Evolutionary conservation across 2,113 vertebrate species (phyloP), one percentile per base, ranked within the genome.

Genomic region (Passer domesticus): DNA sequence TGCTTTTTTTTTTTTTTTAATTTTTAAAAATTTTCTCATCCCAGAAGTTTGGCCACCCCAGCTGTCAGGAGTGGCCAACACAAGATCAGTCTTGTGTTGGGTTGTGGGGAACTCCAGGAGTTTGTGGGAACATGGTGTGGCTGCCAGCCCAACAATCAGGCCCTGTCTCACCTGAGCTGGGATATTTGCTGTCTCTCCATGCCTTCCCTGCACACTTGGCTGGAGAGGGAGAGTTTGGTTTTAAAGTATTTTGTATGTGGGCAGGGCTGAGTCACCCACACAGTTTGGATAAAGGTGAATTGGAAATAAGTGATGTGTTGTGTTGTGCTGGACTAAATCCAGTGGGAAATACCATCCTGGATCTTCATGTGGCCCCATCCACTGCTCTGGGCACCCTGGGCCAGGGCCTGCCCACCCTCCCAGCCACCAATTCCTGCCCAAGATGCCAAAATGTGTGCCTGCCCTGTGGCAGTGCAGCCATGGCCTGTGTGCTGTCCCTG

Each of bases 41-140:
- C 5, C 10, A 33, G 47, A n/a, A 19, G 4, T 24, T 33, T 77
- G 41, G 49, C 15, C n/a, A 35, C 8, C 2, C 10, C 59, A 44
- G 30, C 27, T 73, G 41, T 47, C 30, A 47, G 46, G 9, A 47
- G 13, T 49, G 24, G 39, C 64, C 63, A 60, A n/a, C n/a, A n/a
- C n/a, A n/a, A 27, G 79, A 11, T 23, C 0, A 4, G 33, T 20
- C 11, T 7, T 82, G 24, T 58, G 24, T 28, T 41, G 58, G 52
- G 8, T 33, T 9, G 6, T 24, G 56, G 67, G 58, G 47, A 55
- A 35, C 35, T 30, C 47, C 33, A 28, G 10, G 18, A 20, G 2
- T 50, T 56, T 39, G 14, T 56, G 49, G 63, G 37, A 73, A 35
- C 0, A 0, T 7, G 2, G 4, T 56, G 11, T 43, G 44, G 76